Base-by-base conservation (phyloP, 2,113 vertebrate genomes). In the Nanorana parkeri region DNA sequence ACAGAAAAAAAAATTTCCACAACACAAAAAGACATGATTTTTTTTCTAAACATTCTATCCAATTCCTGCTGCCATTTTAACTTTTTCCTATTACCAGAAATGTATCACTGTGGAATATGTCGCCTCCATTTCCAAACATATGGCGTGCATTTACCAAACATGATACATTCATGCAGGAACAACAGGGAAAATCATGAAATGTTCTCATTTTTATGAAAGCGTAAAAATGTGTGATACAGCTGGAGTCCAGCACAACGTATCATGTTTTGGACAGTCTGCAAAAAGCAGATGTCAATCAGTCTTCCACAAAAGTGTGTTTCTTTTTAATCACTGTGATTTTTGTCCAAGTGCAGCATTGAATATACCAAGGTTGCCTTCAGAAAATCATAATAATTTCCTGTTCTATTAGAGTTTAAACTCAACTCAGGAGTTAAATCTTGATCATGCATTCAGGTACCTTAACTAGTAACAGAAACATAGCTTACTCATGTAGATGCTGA, bases 211-310 rank as follows among this genome's bases (percentile, higher is more conserved):
- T 71, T 72, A 29, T 55, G 52, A 55, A 72, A 72, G 17, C 24
- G 69, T 72, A 72, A 72, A 72, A 72, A 72, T 55, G 51, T 72
- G 69, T 72, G 69, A 52, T 72, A 72, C 20, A 72, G 69, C 51
- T 72, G 69, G 51, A 72, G 52, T 17, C 24, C 24, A n/a, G 24
- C 51, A 28, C 51, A 54, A 21, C n/a, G 47, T 23, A 41, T 23
- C 23, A 17, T 54, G 24, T 23, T 20, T 29, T 55, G 52, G 51
- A 68, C n/a, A 51, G n/a, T 47, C 10, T 68, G 23, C 69, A 26
- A 47, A 51, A 4, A 51, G 21, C n/a, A 36, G 28, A 11, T 32
- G 63, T 66, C 63, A 66, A 66, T 66, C 63, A 66, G 19, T 4
- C 10, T 68, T 36, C 16, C 29, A 36, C 29, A 41, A 41, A 23